These are phyloP conservation scores for Pomatostomus ruficeps DNA, from an alignment of 2,113 vertebrate genomes.

Conservation along the genomic window DNA sequence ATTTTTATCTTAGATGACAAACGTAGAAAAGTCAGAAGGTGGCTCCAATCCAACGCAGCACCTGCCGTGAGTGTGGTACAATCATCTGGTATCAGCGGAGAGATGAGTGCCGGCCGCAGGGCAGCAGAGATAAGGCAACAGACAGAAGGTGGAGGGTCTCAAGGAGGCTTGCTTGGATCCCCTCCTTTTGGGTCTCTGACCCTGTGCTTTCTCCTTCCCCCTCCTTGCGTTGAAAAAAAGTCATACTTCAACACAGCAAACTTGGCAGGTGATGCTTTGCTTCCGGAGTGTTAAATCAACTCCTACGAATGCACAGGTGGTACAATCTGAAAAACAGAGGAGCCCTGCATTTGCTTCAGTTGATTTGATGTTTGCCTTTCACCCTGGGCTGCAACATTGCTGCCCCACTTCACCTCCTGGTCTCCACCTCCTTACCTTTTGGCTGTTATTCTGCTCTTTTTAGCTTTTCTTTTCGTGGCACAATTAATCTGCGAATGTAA, in stretches of 20 bases:
- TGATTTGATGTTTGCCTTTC: neutral
- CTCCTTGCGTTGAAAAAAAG: conserved; percentile 18
- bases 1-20: conserved; percentile 75
- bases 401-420: neutral
- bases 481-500: conserved; percentile 82
- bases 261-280: conserved; percentile 63
- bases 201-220: conserved; percentile 58
- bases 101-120: conserved; percentile 44
- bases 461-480: conserved; percentile 84
- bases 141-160: conserved; percentile 53
- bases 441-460: conserved; percentile 71
- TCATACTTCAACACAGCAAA: conserved; percentile 46
- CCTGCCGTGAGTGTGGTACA: conserved; percentile 55
- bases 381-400: fast-evolving
- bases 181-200: conserved; percentile 53
- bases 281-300: conserved; percentile 28
- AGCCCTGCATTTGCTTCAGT: fast-evolving
- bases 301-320: conserved; percentile 58
- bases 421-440: conserved; percentile 31
- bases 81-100: conserved; percentile 65
- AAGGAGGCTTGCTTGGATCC: neutral
- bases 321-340: conserved; percentile 64
- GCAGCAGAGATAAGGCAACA: conserved; percentile 73
- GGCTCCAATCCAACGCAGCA: conserved; percentile 47
- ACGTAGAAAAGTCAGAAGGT: conserved; percentile 77